Conservation (phyloP, 2,888 invertebrate species). For the Metopia argyrocephala region DNA sequence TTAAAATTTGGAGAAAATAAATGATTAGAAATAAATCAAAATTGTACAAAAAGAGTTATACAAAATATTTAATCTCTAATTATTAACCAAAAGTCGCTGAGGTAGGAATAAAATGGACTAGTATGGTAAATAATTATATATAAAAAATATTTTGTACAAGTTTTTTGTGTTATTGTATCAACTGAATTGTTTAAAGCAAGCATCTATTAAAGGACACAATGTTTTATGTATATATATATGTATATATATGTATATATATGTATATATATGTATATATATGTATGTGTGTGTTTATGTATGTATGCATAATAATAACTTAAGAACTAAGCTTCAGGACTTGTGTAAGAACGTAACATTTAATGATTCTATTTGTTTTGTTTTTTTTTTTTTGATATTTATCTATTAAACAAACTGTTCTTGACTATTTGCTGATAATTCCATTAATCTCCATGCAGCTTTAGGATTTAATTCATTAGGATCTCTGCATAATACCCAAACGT, state of each 20-base stretch:
- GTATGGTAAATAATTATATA: slow-evolving; percentile 13
- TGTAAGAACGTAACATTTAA: slow-evolving; percentile 19
- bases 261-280: no score
- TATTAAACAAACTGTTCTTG: slow-evolving; percentile 89
- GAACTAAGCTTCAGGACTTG: slow-evolving; percentile 34
- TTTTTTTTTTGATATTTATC: neutral
- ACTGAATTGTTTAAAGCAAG: slow-evolving; percentile 9
- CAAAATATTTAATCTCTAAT: slow-evolving; percentile 21
- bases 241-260: no score
- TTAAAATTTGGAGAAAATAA: slow-evolving; percentile 22
- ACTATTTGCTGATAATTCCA: slow-evolving; percentile 93
- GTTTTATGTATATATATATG: no score
- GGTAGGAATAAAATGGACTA: slow-evolving; percentile 36
- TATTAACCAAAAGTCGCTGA: neutral
- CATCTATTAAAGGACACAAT: slow-evolving; percentile 12
- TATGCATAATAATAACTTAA: slow-evolving; percentile 41
- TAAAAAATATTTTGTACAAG: slow-evolving; percentile 34
- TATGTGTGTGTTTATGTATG: no score
- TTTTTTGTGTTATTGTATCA: slow-evolving; percentile 14
- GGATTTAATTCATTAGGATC: slow-evolving; percentile 96
- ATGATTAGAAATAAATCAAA: slow-evolving; percentile 15
- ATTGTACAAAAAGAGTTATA: slow-evolving; percentile 30
- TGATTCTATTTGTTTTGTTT: neutral
- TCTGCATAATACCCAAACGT: slow-evolving; percentile 98
- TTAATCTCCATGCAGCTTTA: slow-evolving; percentile 95